A percentile compares a stretch with the other conserved stretches of the same genome.
Conservation (phyloP, 2,797 vertebrate genomes). For the Acridotheres tristis region DNA sequence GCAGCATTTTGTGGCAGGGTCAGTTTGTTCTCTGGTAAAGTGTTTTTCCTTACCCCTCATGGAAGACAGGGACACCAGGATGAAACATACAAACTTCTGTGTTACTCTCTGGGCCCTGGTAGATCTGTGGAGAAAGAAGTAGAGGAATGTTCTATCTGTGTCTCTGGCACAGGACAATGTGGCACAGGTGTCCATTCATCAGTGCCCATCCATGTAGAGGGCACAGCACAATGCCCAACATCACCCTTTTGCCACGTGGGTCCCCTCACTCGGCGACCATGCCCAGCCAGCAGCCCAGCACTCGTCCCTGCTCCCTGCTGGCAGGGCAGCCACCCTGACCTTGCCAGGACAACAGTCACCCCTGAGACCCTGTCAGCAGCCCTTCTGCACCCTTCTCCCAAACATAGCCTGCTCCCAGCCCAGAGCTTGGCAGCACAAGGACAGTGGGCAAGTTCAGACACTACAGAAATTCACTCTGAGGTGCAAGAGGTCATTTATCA, state of each 20-base stretch:
- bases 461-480: background rate
- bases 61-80: slow-evolving; percentile 89
- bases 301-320: background rate
- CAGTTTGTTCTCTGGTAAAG: background rate
- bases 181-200: rapidly evolving
- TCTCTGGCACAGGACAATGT: rapidly evolving
- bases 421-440: rapidly evolving
- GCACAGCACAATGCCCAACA: background rate
- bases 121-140: slow-evolving; percentile 73
- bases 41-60: slow-evolving; percentile 85
- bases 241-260: background rate
- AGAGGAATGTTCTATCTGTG: background rate
- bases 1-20: background rate
- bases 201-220: rapidly evolving
- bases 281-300: background rate
- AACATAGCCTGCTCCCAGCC: background rate
- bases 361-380: background rate
- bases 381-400: background rate
- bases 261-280: background rate
- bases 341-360: background rate
- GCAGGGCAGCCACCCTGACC: background rate
- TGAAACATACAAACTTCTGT: slow-evolving; percentile 85
- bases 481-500: background rate
- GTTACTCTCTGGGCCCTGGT: slow-evolving; percentile 82
- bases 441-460: background rate